These are phyloP conservation scores for Leucoptera coffeella DNA, from an alignment of 2,888 invertebrate species.

Conservation along the genomic window DNA sequence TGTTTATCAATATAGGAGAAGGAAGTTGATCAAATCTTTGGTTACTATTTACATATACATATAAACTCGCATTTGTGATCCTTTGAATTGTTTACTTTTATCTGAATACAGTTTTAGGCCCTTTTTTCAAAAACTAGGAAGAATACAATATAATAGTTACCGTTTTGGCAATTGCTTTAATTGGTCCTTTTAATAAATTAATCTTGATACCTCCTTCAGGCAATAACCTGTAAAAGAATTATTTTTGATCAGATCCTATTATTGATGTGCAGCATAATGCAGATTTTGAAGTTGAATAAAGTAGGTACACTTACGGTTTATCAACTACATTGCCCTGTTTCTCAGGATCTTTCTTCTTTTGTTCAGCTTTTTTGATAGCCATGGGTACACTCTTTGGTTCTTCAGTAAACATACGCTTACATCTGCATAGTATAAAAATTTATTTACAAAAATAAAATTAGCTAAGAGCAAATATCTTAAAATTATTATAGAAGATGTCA, in stretches of 20 bases:
- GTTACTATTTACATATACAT: no score
- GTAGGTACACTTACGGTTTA: conserved; percentile 29
- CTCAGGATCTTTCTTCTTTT: conserved; percentile 42
- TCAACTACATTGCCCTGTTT: conserved; percentile 18
- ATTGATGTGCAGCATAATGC: not conserved
- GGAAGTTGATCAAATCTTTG: no score
- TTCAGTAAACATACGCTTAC: conserved; percentile 64
- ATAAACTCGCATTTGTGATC: no score
- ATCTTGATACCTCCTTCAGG: conserved; percentile 37
- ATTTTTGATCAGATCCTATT: not conserved
- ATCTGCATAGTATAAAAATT: conserved; percentile 29
- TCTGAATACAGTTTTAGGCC: no score
- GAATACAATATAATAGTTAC: no score
- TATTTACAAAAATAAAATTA: no score
- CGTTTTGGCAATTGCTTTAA: conserved; percentile 19
- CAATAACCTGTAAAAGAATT: conserved; percentile 20
- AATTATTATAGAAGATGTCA: no score
- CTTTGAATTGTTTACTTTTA: no score
- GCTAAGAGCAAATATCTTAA: no score
- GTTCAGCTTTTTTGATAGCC: conserved; percentile 37
- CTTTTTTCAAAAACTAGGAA: no score
- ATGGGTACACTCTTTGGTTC: conserved; percentile 59
- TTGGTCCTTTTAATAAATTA: conserved; percentile 35
- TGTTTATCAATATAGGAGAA: no score
- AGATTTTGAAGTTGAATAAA: no score